Evolutionary conservation across 2,888 invertebrate genomes (phyloP), one percentile per base, ranked within the genome.

Genomic region (Hyalella azteca): DNA sequence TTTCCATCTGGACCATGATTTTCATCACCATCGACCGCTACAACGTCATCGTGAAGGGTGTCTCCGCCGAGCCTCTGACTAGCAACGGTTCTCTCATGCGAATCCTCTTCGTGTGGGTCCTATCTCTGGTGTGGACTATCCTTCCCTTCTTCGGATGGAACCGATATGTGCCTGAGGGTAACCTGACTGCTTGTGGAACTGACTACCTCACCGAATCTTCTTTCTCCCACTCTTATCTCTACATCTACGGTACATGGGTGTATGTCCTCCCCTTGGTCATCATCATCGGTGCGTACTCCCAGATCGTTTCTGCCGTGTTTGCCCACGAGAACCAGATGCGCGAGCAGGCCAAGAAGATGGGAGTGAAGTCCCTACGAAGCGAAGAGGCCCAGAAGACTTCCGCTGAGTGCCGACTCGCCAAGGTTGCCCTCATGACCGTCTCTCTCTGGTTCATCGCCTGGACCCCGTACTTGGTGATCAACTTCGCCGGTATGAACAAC

Each of bases 1-100:
- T 87, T 84, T 89, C 89, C 80, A 89, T 89, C 85, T 88, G 87
- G 86, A 87, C 87, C 26, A 86, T 89, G 86, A 87, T 88, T 2
- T 86, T 87, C 82, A 88, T 89, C 66, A 87, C 88, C n/a, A 82
- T 88, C 50, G 89, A 89, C 85, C 86, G 89, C 0, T 89, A 88
- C 86, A 86, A 86, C 81, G 88, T 88, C 80, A 89, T 89, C 81
- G 88, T 88, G 22, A 86, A 87, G 77, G 84, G 84, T 36, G 79
- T 84, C 39, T 81, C 83, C 40, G 84, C 80, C 15, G 80, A 79
- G 54, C 78, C 88, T 88, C n/a, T 84, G 76, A 79, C 80, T 13
- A 75, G 77, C 50, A 81, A 78, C 32, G 83, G 82, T 29, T 54
- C 84, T 48, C 40, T 83, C 76, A 40, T 78, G 32, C 79, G 83